Base-by-base conservation (phyloP, 2,888 invertebrate genomes). In the Lasioglossum calceatum region DNA sequence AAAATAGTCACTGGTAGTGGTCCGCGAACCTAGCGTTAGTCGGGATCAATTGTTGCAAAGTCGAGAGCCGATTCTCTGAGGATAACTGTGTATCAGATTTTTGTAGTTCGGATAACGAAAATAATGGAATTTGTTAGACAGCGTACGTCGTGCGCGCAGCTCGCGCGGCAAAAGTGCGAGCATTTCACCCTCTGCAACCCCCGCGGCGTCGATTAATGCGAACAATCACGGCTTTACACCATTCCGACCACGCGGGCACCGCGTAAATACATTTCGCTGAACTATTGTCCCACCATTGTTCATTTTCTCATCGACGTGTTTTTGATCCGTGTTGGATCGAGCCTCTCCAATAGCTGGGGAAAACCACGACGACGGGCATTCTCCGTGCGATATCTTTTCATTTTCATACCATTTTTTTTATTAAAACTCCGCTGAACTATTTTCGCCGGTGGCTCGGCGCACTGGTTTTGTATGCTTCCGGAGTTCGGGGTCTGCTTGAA, bases 121-220 rank as follows among this genome's bases (percentile, higher is more conserved):
- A 67, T 67, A 67, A 67, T 67, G 32, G 27, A 67, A 67, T 36
- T 32, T 14, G 64, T 67, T 67, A 32, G 64, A 67, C 82, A 74
- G 77, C 73, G 73, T 73, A 78, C 19, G n/a, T 58, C 61, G 14
- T 23, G 50, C 27, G 47, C 44, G 32, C 36, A n/a, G 32, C 27
- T 23, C 61, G 27, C 3, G 14, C 14, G 14, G 47, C 61, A 39
- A 76, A 77, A 77, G 64, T 73, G 16, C 42, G 32, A 19, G 12
- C 19, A 0, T 70, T 70, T 19, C 70, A 39, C 23, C 19, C 70
- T 4, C 70, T 1, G 19, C 23, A 23, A 4, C n/a, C 27, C 27
- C 27, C 36, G n/a, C 44, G 42, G 44, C 50, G 12, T 12, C 84
- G 80, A 77, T 80, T 80, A 80, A 74, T 50, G 73, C 80, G 73